A percentile compares a stretch with the other conserved stretches of the same genome.
Evolutionary conservation across 2,797 vertebrate genomes (phyloP).

Genomic region (Coregonus ussuriensis): DNA sequence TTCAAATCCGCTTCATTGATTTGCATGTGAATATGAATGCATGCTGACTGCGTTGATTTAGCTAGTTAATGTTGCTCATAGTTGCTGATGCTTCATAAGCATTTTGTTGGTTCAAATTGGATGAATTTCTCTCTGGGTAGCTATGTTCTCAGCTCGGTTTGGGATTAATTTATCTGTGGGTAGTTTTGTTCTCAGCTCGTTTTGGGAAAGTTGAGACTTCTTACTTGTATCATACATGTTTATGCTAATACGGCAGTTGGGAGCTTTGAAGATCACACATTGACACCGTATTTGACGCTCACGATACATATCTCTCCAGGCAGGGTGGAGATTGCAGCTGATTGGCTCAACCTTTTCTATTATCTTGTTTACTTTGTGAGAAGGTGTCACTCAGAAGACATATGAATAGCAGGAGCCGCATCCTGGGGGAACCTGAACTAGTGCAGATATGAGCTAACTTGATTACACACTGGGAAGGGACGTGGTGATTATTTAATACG

Average conservation of each 20-base stretch:
- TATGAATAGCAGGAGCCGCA: neutral
- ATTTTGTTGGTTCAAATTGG: slow-evolving; percentile 24
- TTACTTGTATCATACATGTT: neutral
- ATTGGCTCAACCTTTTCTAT: neutral
- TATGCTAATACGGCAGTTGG: neutral
- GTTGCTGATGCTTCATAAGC: slow-evolving; percentile 27
- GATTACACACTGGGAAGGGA: too few relatives aligned
- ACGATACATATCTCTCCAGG: neutral
- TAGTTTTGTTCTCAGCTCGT: slow-evolving; percentile 31
- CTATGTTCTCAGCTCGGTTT: slow-evolving; percentile 40
- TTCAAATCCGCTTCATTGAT: slow-evolving; percentile 36
- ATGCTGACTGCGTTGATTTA: neutral
- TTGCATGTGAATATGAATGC: slow-evolving; percentile 42
- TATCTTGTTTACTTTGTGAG: neutral
- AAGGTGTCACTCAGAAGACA: neutral
- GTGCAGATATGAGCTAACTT: too few relatives aligned
- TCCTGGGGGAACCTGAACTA: neutral
- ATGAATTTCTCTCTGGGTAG: neutral
- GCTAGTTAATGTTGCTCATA: neutral
- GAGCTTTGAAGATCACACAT: slow-evolving; percentile 10
- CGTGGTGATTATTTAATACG: too few relatives aligned
- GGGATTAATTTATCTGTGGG: neutral
- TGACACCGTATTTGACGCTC: neutral
- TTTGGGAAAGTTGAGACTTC: slow-evolving; percentile 22
- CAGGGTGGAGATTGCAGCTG: neutral